Conservation (phyloP, 2,113 vertebrate genomes). For the Cairina moschata region DNA sequence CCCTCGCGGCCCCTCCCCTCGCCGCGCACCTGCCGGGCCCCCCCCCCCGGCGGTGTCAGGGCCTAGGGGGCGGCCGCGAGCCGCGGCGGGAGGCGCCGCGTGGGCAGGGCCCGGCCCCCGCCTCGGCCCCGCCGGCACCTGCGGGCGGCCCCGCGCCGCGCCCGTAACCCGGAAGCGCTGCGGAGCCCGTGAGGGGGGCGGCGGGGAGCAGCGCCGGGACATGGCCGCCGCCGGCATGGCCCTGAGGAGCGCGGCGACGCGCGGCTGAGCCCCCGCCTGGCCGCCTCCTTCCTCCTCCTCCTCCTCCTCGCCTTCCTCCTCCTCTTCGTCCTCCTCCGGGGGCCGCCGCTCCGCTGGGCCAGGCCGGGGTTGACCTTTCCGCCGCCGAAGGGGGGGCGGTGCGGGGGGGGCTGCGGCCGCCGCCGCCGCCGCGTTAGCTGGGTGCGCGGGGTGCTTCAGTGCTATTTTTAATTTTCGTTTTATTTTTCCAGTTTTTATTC, state of each 20-base stretch:
- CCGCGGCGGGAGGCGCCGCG: background rate
- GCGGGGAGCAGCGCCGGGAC: constrained; percentile 14
- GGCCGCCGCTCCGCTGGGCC: background rate
- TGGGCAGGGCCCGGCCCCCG: background rate
- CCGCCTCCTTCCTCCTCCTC: background rate
- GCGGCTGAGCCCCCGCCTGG: constrained; percentile 24
- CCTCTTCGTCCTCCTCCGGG: background rate
- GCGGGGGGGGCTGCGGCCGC: too few relatives aligned
- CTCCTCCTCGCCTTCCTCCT: background rate
- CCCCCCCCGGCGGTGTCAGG: background rate
- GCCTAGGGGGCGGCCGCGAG: background rate
- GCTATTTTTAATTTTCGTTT: too few relatives aligned
- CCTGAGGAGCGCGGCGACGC: background rate
- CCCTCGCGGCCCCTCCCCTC: background rate
- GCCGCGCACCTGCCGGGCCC: background rate
- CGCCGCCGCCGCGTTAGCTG: too few relatives aligned
- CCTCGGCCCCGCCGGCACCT: background rate
- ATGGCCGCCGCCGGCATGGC: constrained; percentile 54
- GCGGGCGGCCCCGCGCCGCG: background rate
- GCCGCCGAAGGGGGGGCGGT: too few relatives aligned
- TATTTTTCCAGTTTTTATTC: too few relatives aligned
- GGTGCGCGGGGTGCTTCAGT: too few relatives aligned
- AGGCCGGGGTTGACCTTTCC: too few relatives aligned
- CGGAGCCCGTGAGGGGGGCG: background rate
- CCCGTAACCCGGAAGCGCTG: constrained; percentile 59